Percentiles rank a stretch among this genome's conserved stretches.
phyloP scores from a whole-genome alignment of 2,888 invertebrate species.

The Nudaria mundana region DNA sequence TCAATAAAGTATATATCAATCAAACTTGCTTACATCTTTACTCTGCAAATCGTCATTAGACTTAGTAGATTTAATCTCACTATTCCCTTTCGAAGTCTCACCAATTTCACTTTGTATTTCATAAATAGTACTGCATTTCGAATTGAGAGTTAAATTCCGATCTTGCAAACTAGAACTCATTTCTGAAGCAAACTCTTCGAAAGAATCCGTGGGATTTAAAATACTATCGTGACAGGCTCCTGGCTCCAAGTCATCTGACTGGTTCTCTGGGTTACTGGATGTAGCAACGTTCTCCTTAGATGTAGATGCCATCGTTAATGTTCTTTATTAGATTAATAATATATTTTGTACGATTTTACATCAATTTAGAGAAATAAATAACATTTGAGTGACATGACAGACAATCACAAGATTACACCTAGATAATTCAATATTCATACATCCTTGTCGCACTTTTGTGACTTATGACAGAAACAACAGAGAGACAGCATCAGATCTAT shows the following conservation, averaged over 20 bases:
- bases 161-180: conserved; percentile 84
- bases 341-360: too few relatives aligned
- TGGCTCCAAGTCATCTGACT: conserved; percentile 60
- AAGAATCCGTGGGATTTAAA: conserved; percentile 86
- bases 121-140: conserved; percentile 80
- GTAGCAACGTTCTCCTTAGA: conserved; percentile 51
- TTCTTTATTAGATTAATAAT: conserved; percentile 19
- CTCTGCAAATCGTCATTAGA: conserved; percentile 64
- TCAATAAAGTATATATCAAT: too few relatives aligned
- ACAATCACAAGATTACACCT: too few relatives aligned
- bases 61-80: conserved; percentile 50
- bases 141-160: conserved; percentile 63
- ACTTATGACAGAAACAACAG: too few relatives aligned
- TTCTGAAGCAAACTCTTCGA: conserved; percentile 85
- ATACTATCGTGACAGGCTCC: conserved; percentile 83
- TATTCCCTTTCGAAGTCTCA: conserved; percentile 52
- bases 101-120: conserved; percentile 81
- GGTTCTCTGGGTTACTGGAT: conserved; percentile 38
- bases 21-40: conserved; percentile 56
- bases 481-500: too few relatives aligned
- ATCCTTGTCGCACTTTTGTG: too few relatives aligned
- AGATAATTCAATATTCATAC: too few relatives aligned
- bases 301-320: conserved; percentile 61
- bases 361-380: too few relatives aligned
- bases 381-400: conserved; percentile 8